Base-by-base conservation (phyloP, 1,140 invertebrate genomes). In the Rhopalosiphum padi region DNA sequence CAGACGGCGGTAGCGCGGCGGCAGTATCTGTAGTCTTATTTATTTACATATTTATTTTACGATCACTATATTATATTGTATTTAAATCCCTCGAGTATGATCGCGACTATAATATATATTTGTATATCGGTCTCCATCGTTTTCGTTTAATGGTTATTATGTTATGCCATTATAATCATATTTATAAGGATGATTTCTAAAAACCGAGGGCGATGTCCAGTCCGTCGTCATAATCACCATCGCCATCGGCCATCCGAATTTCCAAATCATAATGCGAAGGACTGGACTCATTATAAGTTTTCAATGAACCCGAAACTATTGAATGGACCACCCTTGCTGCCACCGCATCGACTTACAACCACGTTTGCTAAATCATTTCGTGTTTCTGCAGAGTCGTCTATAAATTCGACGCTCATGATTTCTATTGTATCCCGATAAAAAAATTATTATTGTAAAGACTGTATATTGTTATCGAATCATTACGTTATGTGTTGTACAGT, bases 261-360 rank as follows among this genome's bases (percentile, higher is more conserved):
- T 35, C 48, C 48, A 11, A 15, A 18, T 77, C 60, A 23, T 77
- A 77, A 77, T 68, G 30, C 48, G 30, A 77, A n/a, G 15, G 60
- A 35, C 60, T 21, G 30, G 15, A 35, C 37, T 91, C 90, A 41
- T 92, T 92, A 92, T 92, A 92, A 92, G 43, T 91, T 91, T 90
- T 77, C 22, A 60, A 51, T 87, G n/a, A 51, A 51, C 2, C 43
- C 86, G 21, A 87, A 48, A 87, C 86, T 25, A 86, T 41, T 41
- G 37, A 23, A 25, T 85, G 22, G 35, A 41, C 82, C 7, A 83
- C 37, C 37, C 8, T 41, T 37, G 1, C 35, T 35, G 18, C 82
- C 82, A n/a, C 30, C n/a, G 15, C 15, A 77, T 77, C 60, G n/a
- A 77, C 60, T 77, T 68, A 68, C 60, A 18, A n/a, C 60, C n/a